Base-by-base conservation (phyloP, 2,888 invertebrate genomes). In the Pyrochroa serraticornis region DNA sequence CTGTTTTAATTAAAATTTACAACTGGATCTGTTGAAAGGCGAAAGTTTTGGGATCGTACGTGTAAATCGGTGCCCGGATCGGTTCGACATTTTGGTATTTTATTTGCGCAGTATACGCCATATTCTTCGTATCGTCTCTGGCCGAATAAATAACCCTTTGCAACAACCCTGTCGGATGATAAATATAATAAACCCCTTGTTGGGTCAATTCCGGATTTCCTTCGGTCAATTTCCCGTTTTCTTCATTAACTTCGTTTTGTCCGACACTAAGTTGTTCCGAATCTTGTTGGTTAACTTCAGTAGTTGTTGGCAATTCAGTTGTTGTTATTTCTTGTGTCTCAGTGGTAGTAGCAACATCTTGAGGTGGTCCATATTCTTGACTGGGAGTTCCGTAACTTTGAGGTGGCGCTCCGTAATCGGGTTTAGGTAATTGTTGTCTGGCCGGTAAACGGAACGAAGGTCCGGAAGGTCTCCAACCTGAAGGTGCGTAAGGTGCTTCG, bases 71-170 rank as follows among this genome's bases (percentile, higher is more conserved):
- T 38, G 85, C 81, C 6, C 83, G 83, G n/a, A 87, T 85, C 0
- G 85, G 85, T 50, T 87, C 84, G 54, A 87, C 86, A 63, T 83
- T 82, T 66, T 80, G 83, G 70, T 87, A 87, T 41, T 83, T 85
- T 59, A 87, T 80, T 64, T 83, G 83, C 7, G 87, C 87, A 10
- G 84, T 84, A 70, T 85, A 87, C 31, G 84, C 86, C 87, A 86
- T 87, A 51, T 86, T 85, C 35, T 76, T 77, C 38, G 75, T 64
- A 66, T 82, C 79, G 60, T 81, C 78, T 9, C 76, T 75, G 71
- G 87, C 86, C 58, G 82, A 80, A 76, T 85, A 88, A 63, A 82
- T 83, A 10, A 87, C 84, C 54, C 84, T 81, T 68, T 88, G 87
- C 1, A 87, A 80, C 63, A 85, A 82, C 1, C 86, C 84, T 56